Evolutionary conservation across 2,888 invertebrate species (phyloP).

Genomic region (Pycnomerus fuliginosus): DNA sequence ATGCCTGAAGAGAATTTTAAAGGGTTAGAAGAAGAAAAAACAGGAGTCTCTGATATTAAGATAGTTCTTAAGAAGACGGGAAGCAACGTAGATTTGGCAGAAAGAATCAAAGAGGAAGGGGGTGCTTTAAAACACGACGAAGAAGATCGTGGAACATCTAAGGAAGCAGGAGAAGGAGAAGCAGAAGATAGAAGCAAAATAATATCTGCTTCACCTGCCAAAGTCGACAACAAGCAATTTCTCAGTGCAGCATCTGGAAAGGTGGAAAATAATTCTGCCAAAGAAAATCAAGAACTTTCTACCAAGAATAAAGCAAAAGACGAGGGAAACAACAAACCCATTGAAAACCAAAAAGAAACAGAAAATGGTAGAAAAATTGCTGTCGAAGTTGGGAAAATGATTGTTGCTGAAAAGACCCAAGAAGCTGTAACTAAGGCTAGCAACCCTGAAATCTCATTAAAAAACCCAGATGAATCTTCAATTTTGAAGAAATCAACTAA

Average conservation of each 20-base stretch:
- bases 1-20: not conserved
- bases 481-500: no score
- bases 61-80: not conserved
- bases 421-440: no score
- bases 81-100: not conserved
- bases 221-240: not conserved
- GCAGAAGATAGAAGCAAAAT: not conserved
- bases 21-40: not conserved
- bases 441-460: no score
- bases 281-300: slow-evolving; percentile 2
- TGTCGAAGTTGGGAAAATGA: no score
- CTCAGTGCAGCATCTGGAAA: no score
- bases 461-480: no score
- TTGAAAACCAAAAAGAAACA: not conserved
- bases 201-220: not conserved
- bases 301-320: no score
- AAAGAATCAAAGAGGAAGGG: not conserved
- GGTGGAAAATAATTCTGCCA: no score
- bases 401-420: no score
- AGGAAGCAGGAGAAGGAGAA: not conserved
- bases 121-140: not conserved
- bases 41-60: not conserved
- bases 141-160: not conserved
- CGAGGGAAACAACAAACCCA: not conserved
- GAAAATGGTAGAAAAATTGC: no score